Evolutionary conservation across 1,140 invertebrate genomes (phyloP).

Genomic region (Microplitis demolitor): DNA sequence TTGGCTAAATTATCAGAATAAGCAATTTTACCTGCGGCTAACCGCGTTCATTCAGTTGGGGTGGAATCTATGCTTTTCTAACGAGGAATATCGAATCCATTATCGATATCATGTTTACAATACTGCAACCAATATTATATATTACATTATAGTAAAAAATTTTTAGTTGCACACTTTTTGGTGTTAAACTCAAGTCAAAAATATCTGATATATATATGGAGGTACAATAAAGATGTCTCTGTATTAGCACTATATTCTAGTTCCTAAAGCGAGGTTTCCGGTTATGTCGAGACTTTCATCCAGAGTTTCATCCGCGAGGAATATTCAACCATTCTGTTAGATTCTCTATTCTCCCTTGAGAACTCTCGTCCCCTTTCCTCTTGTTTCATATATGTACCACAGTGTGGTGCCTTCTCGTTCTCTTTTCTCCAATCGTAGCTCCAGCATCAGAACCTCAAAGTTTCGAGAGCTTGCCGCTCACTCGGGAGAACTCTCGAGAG

Average conservation of each 20-base stretch:
- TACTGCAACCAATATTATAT: too few species aligned
- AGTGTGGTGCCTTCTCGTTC: slow-evolving; percentile 18
- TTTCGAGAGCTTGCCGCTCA: slow-evolving; percentile 40
- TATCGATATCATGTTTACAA: too few species aligned
- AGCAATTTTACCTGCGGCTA: too few species aligned
- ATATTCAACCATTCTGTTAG: slow-evolving; percentile 48
- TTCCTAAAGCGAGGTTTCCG: slow-evolving; percentile 42
- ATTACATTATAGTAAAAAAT: too few species aligned
- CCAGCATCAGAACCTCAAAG: slow-evolving; percentile 36
- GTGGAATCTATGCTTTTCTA: too few species aligned
- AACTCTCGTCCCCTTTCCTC: slow-evolving; percentile 23
- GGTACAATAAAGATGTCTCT: slow-evolving; percentile 43
- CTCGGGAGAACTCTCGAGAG: slow-evolving; percentile 20
- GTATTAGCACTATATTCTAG: slow-evolving; percentile 49
- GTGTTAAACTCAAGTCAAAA: too few species aligned
- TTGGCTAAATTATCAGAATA: too few species aligned
- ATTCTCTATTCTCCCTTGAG: slow-evolving; percentile 34
- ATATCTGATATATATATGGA: slow-evolving; percentile 12
- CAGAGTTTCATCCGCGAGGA: slow-evolving; percentile 39
- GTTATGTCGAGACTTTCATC: slow-evolving; percentile 41
- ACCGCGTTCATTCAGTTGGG: too few species aligned
- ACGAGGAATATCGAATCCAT: too few species aligned
- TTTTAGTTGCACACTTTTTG: too few species aligned
- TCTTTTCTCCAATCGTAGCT: slow-evolving; percentile 26
- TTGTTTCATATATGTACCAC: neutral